Evolutionary conservation across 2,888 invertebrate species (phyloP).

Genomic region (Drosophila meridionalis): DNA sequence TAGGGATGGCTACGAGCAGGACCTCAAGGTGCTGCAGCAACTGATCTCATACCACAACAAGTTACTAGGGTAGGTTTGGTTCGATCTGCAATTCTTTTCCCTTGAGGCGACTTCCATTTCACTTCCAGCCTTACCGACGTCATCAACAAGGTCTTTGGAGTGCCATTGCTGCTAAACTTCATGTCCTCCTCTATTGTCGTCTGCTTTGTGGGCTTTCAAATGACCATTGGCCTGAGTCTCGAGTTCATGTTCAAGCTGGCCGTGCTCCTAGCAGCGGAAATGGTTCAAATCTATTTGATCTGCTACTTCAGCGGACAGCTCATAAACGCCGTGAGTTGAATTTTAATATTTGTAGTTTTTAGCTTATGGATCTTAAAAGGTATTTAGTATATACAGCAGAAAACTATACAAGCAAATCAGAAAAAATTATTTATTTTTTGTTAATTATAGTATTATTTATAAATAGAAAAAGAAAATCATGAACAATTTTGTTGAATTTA

Average conservation of each 20-base stretch:
- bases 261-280: constrained; percentile 67
- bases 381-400: no score
- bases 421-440: no score
- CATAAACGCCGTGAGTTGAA: constrained; percentile 61
- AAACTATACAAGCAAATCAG: no score
- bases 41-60: constrained; percentile 51
- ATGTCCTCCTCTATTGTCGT: constrained; percentile 77
- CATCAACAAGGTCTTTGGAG: constrained; percentile 79
- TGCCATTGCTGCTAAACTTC: constrained; percentile 79
- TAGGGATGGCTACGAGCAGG: background rate
- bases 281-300: constrained; percentile 74
- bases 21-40: constrained; percentile 29
- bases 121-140: constrained; percentile 56
- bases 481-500: no score
- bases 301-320: constrained; percentile 77
- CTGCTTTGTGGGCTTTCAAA: constrained; percentile 82
- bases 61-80: constrained; percentile 39
- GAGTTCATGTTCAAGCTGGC: constrained; percentile 60
- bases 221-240: constrained; percentile 61
- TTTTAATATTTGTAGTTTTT: no score
- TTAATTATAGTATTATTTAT: no score
- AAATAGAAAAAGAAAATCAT: no score
- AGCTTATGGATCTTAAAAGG: no score
- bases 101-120: background rate
- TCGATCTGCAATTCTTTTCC: no score